Evolutionary conservation across 2,888 invertebrate species (phyloP), one percentile per base, ranked within the genome.

Genomic region (Eupeodes luniger): DNA sequence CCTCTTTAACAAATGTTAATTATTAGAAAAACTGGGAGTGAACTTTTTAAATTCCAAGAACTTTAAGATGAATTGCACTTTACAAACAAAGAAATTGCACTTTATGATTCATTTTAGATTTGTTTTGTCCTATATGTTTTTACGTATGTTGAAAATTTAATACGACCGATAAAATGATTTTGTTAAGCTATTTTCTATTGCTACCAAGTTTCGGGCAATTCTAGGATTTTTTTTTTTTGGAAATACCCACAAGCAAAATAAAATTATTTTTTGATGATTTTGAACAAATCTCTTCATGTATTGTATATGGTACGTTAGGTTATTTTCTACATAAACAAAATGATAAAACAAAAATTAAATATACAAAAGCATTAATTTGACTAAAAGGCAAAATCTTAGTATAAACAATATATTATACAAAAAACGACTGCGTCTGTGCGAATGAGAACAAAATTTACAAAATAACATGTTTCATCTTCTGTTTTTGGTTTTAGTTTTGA

Each of bases 351-450:
- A 69, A 70, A 78, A 80, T 14, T 12, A 40, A 64, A 75, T 80
- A 47, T 76, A 83, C 75, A 87, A 83, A 75, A 76, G 57, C 79
- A 59, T 82, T 79, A 61, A 76, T 78, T 79, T 82, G 44, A 69
- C 82, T 86, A 82, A 86, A 82, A 51, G 75, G 44, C 49, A n/a
- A 72, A 78, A 72, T 51, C 59, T 19, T 77, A 57, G 44, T 10
- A 34, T 70, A n/a, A 49, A 78, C 49, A 64, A 57, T n/a, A 72
- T 55, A 44, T 62, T 51, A 34, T 62, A 53, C 70, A 81, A 62
- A 84, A 55, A 53, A 64, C 36, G 51, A 67, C 19, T 66, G 55
- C 40, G 19, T 75, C 67, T 79, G 67, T 74, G 83, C 83, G 78
- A 86, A 64, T 78, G 44, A 85, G 67, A 78, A 74, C 44, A 62